Conservation (phyloP, 2,113 vertebrate genomes). For the Saccopteryx bilineata region DNA sequence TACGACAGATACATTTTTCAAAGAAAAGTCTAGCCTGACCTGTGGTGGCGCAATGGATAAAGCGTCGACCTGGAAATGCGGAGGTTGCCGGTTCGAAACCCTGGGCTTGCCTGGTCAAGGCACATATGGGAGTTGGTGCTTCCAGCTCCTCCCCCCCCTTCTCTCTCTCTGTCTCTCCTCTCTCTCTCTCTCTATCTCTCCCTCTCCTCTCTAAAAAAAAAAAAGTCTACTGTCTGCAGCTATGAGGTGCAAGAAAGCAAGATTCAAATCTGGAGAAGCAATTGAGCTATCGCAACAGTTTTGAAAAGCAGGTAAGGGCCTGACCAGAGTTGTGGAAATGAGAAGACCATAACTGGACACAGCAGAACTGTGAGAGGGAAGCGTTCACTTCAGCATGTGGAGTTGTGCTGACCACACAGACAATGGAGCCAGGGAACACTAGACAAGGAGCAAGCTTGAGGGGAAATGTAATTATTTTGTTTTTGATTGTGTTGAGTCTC, state of each 20-base stretch:
- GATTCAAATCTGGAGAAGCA: neutral
- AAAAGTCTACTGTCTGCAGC: neutral
- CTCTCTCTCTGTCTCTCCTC: too few species aligned
- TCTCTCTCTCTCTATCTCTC: too few species aligned
- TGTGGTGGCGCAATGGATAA: too few species aligned
- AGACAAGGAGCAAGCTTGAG: neutral
- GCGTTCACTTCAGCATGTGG: too few species aligned
- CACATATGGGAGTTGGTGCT: too few species aligned
- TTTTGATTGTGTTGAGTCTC: neutral
- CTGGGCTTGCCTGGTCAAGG: too few species aligned
- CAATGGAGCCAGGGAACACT: neutral
- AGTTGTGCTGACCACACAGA: neutral
- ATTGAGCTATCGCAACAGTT: neutral
- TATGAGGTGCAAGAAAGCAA: neutral
- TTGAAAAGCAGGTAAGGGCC: neutral
- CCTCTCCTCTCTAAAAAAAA: too few species aligned
- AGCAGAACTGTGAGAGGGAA: neutral
- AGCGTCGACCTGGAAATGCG: too few species aligned
- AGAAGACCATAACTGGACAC: neutral
- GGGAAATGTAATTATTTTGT: neutral
- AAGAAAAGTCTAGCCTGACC: neutral
- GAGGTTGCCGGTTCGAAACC: too few species aligned
- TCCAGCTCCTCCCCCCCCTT: too few species aligned
- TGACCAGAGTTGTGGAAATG: neutral
- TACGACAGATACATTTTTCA: neutral